Evolutionary conservation across 2,113 vertebrate species (phyloP), one percentile per base, ranked within the genome.

Genomic region (Catagonus wagneri): DNA sequence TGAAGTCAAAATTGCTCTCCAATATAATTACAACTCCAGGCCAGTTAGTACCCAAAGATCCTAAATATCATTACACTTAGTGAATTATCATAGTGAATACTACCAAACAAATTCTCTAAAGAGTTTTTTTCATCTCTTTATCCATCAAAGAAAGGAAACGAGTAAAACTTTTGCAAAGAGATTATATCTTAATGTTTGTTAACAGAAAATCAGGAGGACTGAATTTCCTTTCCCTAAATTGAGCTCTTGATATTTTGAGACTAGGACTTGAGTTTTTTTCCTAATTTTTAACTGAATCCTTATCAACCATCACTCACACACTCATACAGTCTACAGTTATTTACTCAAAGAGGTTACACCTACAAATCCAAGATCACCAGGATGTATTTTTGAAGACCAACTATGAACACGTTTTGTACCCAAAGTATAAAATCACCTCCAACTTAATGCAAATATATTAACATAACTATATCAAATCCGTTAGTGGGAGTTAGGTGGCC

Each of bases 1-100:
- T 84, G 32, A 74, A 93, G 54, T 60, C 27, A 79, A 61, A 93
- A 84, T 6, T 68, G 16, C 54, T 76, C 60, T 36, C 3, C n/a
- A 75, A 52, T 81, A 68, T 81, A 92, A 94, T 74, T 89, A 80
- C 2, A 63, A 20, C n/a, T 90, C 69, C 78, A 93, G 83, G 54
- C 27, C 79, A 89, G 63, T 69, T 25, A 76, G 39, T 81, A 86
- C 27, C n/a, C n/a, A 91, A 91, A n/a, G 10, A 44, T 27, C 50
- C 63, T 80, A 39, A 79, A 66, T 58, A 25, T 58, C 72, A 92
- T 8, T 74, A 9, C 17, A 89, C 13, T 65, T 75, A 89, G 36
- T 52, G 29, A 87, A 83, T 54, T 83, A 80, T 25, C 44, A 56
- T 5, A 84, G 39, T 80, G 79, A 89, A 95, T 54, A 89, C 6